A percentile compares a stretch with the other conserved stretches of the same genome.
Conservation (phyloP, 2,113 vertebrate genomes). For the Tetrao urogallus region DNA sequence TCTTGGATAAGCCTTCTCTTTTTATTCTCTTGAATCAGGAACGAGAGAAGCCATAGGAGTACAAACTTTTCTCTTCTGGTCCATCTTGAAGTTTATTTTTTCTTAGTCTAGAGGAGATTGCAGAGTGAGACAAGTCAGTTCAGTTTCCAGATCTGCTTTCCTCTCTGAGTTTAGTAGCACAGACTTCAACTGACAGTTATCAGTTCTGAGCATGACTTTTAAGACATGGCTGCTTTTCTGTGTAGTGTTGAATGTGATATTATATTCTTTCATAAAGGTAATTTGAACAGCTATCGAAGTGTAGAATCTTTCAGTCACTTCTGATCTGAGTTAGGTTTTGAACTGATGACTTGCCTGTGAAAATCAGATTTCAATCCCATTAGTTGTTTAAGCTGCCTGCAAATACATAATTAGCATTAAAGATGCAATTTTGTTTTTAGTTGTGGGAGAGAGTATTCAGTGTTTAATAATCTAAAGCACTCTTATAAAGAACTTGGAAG, state of each 20-base stretch:
- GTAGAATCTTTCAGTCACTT: slow-evolving; percentile 28
- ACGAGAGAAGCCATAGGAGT: background rate
- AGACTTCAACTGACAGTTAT: background rate
- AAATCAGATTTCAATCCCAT: slow-evolving; percentile 49
- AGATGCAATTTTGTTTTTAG: slow-evolving; percentile 49
- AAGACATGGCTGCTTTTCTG: background rate
- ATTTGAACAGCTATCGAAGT: slow-evolving; percentile 47
- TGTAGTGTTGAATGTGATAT: background rate
- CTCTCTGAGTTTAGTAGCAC: background rate
- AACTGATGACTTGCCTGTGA: slow-evolving; percentile 50
- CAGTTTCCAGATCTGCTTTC: background rate
- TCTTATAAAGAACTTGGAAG: background rate
- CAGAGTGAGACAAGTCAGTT: background rate
- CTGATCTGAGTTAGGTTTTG: slow-evolving; percentile 43
- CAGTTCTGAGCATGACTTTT: background rate
- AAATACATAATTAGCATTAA: slow-evolving; percentile 61
- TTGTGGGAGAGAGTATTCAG: background rate
- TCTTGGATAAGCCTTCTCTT: background rate
- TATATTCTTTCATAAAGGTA: slow-evolving; percentile 11
- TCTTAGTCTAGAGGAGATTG: background rate
- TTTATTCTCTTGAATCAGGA: background rate
- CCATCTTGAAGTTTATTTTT: background rate
- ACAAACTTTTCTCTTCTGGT: background rate
- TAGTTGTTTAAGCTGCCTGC: slow-evolving; percentile 34
- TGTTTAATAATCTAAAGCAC: background rate